Percentiles rank a stretch among this genome's conserved stretches.
These are phyloP conservation scores for Eurystomus gularis DNA, from an alignment of 2,113 vertebrate genomes.

Conservation along the genomic window DNA sequence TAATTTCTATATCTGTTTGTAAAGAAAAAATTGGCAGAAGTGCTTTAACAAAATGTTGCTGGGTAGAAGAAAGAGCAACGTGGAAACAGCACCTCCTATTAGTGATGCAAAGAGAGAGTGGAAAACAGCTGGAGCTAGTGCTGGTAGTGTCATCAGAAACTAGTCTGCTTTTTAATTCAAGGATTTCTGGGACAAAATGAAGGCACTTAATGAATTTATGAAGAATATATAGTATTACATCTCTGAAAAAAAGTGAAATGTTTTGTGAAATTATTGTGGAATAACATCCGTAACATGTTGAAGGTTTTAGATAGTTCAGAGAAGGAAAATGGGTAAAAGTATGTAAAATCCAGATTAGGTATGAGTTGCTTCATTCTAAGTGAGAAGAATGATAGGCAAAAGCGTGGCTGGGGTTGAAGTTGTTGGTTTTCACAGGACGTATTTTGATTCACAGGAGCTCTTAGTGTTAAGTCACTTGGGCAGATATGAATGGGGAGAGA, in stretches of 20 bases:
- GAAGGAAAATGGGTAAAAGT: background rate
- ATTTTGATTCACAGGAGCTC: no score
- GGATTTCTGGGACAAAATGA: background rate
- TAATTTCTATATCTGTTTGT: background rate
- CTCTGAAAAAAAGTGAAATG: no score
- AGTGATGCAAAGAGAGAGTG: background rate
- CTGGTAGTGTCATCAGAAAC: background rate
- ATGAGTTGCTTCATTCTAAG: no score
- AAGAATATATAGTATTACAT: background rate
- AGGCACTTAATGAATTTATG: background rate
- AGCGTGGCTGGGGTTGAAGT: no score
- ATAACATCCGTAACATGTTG: background rate
- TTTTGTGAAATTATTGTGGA: no score
- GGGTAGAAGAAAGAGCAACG: background rate
- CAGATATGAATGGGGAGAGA: no score
- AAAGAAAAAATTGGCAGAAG: background rate
- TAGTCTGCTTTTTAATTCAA: background rate
- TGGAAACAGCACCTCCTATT: background rate
- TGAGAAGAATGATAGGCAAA: no score
- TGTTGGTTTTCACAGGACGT: no score
- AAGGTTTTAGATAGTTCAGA: background rate
- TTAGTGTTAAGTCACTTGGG: no score
- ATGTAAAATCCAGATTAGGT: no score
- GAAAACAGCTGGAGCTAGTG: background rate
- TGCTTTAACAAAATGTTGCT: background rate